Evolutionary conservation across 2,797 vertebrate genomes (phyloP).

Genomic region (Neoniphon sammara): DNA sequence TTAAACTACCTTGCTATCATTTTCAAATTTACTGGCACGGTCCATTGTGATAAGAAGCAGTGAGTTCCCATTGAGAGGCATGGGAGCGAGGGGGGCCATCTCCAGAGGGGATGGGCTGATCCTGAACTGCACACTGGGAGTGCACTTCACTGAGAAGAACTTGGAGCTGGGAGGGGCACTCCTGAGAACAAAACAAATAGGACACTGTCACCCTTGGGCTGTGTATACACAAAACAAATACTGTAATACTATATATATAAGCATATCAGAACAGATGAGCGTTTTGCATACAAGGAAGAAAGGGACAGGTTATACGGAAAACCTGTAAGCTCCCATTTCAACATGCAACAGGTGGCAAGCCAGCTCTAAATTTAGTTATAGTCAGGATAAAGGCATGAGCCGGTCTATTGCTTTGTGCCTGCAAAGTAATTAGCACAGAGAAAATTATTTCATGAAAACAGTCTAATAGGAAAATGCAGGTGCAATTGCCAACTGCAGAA

Average conservation of each 20-base stretch:
- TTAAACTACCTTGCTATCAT: slow-evolving; percentile 88
- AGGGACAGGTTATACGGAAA: fast-evolving
- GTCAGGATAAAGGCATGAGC: neutral
- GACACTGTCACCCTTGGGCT: neutral
- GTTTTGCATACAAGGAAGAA: neutral
- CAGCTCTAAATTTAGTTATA: slow-evolving; percentile 14
- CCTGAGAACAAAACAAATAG: slow-evolving; percentile 68
- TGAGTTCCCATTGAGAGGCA: slow-evolving; percentile 61
- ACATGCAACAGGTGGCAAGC: slow-evolving; percentile 34
- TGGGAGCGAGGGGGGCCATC: slow-evolving; percentile 27
- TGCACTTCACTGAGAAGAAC: slow-evolving; percentile 88
- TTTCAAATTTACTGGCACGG: slow-evolving; percentile 81
- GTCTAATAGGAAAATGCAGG: neutral
- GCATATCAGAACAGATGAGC: neutral
- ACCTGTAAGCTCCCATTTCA: slow-evolving; percentile 21
- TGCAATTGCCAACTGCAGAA: neutral
- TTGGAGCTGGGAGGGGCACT: slow-evolving; percentile 84
- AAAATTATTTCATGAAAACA: too few relatives aligned
- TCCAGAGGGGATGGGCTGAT: slow-evolving; percentile 57
- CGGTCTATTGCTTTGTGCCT: neutral
- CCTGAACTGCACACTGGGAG: slow-evolving; percentile 78
- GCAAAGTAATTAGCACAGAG: too few relatives aligned
- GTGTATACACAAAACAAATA: slow-evolving; percentile 5
- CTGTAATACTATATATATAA: neutral
- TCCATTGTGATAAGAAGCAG: slow-evolving; percentile 85